Evolutionary conservation across 2,113 vertebrate species (phyloP).

Genomic region (Nycticebus coucang): DNA sequence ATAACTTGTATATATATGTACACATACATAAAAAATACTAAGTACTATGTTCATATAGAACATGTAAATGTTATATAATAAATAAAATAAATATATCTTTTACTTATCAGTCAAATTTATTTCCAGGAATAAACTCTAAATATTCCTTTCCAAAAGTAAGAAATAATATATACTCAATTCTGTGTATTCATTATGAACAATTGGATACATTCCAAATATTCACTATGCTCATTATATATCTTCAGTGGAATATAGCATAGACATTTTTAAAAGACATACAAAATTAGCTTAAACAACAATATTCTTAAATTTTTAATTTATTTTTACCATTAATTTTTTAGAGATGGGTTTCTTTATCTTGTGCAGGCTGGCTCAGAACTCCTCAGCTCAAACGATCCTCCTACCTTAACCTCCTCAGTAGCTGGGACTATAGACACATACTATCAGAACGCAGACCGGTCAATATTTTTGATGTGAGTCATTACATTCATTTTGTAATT

Average conservation of each 20-base stretch:
- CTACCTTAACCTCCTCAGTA: not conserved
- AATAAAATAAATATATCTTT: not conserved
- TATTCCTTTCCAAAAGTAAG: not conserved
- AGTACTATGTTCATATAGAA: not conserved
- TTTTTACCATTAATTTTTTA: not conserved
- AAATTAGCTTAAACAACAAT: not conserved
- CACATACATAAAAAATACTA: not conserved
- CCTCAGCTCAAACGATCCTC: not conserved
- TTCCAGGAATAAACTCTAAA: not conserved
- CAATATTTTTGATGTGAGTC: not conserved
- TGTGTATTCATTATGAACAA: not conserved
- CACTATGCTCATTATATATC: not conserved
- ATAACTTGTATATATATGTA: too few species aligned
- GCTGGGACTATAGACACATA: not conserved
- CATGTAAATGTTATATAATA: not conserved
- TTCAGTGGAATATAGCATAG: not conserved
- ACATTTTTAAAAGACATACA: not conserved
- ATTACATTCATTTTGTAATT: not conserved
- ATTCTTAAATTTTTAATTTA: not conserved
- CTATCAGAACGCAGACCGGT: not conserved
- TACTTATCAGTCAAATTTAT: not conserved
- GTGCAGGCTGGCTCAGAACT: not conserved
- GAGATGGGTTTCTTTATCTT: not conserved
- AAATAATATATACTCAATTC: not conserved
- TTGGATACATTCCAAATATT: not conserved